Conservation (phyloP, 2,888 invertebrate species). For the Pseudococcus jackbeardsleyi region DNA sequence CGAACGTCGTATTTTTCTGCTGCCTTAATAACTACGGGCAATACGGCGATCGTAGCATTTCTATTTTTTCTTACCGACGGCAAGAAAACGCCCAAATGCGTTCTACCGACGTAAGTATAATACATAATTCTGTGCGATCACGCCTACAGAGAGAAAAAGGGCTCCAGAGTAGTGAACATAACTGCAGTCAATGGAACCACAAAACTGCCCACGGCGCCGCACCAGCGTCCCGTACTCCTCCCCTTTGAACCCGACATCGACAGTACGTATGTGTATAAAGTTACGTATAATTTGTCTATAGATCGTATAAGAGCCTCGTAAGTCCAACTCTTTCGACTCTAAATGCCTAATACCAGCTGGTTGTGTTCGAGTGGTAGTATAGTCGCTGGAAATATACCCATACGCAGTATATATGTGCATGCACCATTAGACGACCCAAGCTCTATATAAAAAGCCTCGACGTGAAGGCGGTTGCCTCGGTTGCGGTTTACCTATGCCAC, state of each 20-base stretch:
- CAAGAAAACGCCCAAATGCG: conserved; percentile 65
- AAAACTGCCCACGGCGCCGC: conserved; percentile 65
- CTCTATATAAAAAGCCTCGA: not conserved
- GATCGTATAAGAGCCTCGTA: not conserved
- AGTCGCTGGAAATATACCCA: not conserved
- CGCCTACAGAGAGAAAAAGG: conserved; percentile 65
- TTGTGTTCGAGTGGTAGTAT: not conserved
- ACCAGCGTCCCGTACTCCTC: conserved; percentile 58
- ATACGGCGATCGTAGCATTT: conserved; percentile 64
- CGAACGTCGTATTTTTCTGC: conserved; percentile 58
- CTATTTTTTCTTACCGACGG: conserved; percentile 65
- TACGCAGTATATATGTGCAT: not conserved
- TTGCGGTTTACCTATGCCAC: conserved; percentile 53
- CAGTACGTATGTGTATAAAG: conserved; percentile 19
- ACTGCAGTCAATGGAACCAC: conserved; percentile 65
- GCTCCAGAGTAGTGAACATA: conserved; percentile 65
- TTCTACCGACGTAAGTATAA: conserved; percentile 64
- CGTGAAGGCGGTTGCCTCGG: not conserved
- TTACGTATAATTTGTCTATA: not conserved
- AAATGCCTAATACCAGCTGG: conserved; percentile 8
- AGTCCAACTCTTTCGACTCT: not conserved
- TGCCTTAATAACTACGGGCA: conserved; percentile 64
- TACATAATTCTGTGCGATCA: conserved; percentile 65
- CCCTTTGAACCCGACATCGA: conserved; percentile 18
- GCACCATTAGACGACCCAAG: not conserved